Percentiles rank a stretch among this genome's conserved stretches.
phyloP scores from a whole-genome alignment of 2,888 invertebrate genomes.

The Neoaliturus tenellus region DNA sequence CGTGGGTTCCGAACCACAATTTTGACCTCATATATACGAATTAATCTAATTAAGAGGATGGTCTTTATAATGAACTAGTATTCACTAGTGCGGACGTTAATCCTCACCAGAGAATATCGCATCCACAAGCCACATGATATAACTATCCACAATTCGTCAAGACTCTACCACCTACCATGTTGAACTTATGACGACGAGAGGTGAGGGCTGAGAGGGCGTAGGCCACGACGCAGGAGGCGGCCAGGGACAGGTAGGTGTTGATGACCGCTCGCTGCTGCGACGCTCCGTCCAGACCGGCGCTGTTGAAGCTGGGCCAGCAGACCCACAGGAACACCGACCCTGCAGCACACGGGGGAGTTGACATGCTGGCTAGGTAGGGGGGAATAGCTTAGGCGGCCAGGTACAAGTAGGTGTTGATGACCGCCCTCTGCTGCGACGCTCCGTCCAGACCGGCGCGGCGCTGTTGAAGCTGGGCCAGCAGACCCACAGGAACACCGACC shows the following conservation, averaged over 20 bases:
- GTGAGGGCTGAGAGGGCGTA: constrained; percentile 89
- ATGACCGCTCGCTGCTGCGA: constrained; percentile 91
- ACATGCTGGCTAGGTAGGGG: no score
- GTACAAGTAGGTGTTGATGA: constrained; percentile 95
- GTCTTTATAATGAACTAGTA: no score
- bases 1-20: no score
- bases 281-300: constrained; percentile 83
- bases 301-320: constrained; percentile 98
- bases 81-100: no score
- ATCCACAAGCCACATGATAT: no score
- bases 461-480: constrained; percentile 99
- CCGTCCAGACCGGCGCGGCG: constrained; percentile 80
- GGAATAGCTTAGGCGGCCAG: constrained; percentile 88
- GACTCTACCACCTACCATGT: constrained; percentile 86
- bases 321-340: constrained; percentile 97
- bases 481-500: constrained; percentile 95
- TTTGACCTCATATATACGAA: no score
- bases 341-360: no score
- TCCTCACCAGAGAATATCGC: no score
- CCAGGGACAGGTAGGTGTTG: constrained; percentile 94
- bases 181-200: constrained; percentile 84
- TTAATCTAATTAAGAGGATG: no score
- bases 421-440: constrained; percentile 87
- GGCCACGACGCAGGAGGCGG: constrained; percentile 87
- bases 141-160: no score